Percentiles rank a stretch among this genome's conserved stretches.
Evolutionary conservation across 2,113 vertebrate species (phyloP).

Genomic region (Anolis carolinensis): DNA sequence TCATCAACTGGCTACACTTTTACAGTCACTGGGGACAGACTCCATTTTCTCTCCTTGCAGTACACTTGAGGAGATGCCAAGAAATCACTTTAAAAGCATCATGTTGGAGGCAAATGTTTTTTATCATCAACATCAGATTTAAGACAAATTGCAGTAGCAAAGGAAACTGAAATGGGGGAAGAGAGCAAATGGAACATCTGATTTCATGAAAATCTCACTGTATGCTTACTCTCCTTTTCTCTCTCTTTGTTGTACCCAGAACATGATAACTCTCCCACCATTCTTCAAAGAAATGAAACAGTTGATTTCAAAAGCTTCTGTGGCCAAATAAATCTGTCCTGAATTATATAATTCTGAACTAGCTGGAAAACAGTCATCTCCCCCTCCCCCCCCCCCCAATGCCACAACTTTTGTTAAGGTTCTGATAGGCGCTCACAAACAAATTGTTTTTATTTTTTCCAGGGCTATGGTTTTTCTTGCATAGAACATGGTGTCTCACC

Average conservation of each 20-base stretch:
- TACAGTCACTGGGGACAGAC: not conserved
- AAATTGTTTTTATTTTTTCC: not conserved
- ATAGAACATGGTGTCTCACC: constrained; percentile 29
- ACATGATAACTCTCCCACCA: constrained; percentile 61
- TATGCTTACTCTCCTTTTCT: not conserved
- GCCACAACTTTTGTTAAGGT: constrained; percentile 35
- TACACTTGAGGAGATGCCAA: constrained; percentile 9
- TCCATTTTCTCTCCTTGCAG: not conserved
- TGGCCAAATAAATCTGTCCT: constrained; percentile 55
- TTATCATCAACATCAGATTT: not conserved
- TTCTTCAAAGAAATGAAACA: constrained; percentile 68
- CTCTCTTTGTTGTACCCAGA: constrained; percentile 29
- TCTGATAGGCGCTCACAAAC: not conserved
- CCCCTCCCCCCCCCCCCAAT: not conserved
- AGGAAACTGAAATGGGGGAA: constrained; percentile 43
- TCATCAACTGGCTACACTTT: not conserved
- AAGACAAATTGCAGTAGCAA: constrained; percentile 4
- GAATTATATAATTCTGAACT: constrained; percentile 52
- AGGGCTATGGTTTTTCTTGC: constrained; percentile 32
- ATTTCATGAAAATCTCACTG: constrained; percentile 46
- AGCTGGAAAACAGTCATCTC: constrained; percentile 12
- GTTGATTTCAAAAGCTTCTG: constrained; percentile 62
- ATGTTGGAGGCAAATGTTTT: not conserved
- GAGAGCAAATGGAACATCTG: constrained; percentile 30
- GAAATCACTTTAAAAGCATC: constrained; percentile 6